Base-by-base conservation (phyloP, 2,113 vertebrate species). In the Eubucco bourcierii region DNA sequence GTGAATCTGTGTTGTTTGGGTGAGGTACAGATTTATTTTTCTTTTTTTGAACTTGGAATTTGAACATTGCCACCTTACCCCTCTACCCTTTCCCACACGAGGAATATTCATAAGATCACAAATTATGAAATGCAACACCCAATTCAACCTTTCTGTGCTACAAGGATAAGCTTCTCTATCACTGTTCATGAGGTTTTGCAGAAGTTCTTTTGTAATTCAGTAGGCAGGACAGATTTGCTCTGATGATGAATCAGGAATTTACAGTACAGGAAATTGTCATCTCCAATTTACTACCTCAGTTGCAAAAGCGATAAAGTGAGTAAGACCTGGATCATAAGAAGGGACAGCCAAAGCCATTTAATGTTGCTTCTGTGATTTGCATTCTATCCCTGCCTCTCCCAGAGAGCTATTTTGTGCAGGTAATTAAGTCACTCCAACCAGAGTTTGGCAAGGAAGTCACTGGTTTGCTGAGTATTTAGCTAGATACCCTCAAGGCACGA, bases 381-480 rank as follows among this genome's bases (percentile, higher is more conserved):
- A 15, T 90, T 87, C 53, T 81, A n/a, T 58, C 27, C 39, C 56
- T 78, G 76, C 90, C 68, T 80, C 58, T 85, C 61, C 76, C 64
- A 77, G 50, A 47, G 53, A 60, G 72, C 60, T 87, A 19, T 80
- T 87, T 31, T 71, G 64, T 83, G 46, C 79, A 93, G 79, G 68
- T 90, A 93, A 88, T 87, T 76, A 85, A 93, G 67, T 82, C 46
- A 31, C 46, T 59, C 75, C 39, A 34, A 73, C 14, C 55, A 46
- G 39, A 71, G 52, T 78, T 88, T 67, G 80, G 70, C 84, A 92
- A 81, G 37, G 44, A 93, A 84, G 87, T 88, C 87, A 75, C 47
- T 34, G 1, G 24, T 76, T 90, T 92, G 77, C 63, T 18, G 41
- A 56, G 20, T 60, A 31, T 44, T 90, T 59, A 86, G 73, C 83